phyloP scores from a whole-genome alignment of 2,797 vertebrate genomes.

The Hypotaenidia philippensis region DNA sequence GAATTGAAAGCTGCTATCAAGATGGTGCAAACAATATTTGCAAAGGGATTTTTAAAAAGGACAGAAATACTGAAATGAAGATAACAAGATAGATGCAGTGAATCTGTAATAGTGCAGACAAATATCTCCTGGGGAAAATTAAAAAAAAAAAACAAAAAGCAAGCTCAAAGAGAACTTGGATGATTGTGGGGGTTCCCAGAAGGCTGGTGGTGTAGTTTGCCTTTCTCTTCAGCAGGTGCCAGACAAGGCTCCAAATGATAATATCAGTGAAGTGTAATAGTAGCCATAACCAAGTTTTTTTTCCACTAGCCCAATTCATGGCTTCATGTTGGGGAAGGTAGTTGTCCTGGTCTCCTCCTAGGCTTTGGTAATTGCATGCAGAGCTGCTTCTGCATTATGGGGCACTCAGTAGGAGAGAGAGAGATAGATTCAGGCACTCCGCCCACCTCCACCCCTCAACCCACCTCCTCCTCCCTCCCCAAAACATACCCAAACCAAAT shows the following conservation, averaged over 20 bases:
- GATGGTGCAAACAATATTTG: neutral
- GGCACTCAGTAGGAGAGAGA: neutral
- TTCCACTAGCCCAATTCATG: neutral
- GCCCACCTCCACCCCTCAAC: too few relatives aligned
- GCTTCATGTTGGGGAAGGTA: neutral
- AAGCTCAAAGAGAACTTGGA: slow-evolving; percentile 7
- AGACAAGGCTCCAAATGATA: neutral
- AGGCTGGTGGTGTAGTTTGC: neutral
- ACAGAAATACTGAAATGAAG: slow-evolving; percentile 25
- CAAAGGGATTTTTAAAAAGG: neutral
- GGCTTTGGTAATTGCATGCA: neutral
- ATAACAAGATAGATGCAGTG: neutral
- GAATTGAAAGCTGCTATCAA: slow-evolving; percentile 1
- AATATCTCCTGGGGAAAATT: neutral
- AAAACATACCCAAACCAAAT: neutral
- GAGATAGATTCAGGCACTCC: neutral
- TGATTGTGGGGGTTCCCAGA: neutral
- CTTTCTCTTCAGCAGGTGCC: neutral
- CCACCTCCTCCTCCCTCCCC: too few relatives aligned
- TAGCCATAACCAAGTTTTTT: neutral
- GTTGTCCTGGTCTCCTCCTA: neutral
- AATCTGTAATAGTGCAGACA: neutral
- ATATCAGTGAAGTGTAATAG: neutral
- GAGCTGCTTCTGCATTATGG: neutral
- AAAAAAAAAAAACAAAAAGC: neutral